phyloP scores from a whole-genome alignment of 2,113 vertebrate species.

The Shinisaurus crocodilurus region DNA sequence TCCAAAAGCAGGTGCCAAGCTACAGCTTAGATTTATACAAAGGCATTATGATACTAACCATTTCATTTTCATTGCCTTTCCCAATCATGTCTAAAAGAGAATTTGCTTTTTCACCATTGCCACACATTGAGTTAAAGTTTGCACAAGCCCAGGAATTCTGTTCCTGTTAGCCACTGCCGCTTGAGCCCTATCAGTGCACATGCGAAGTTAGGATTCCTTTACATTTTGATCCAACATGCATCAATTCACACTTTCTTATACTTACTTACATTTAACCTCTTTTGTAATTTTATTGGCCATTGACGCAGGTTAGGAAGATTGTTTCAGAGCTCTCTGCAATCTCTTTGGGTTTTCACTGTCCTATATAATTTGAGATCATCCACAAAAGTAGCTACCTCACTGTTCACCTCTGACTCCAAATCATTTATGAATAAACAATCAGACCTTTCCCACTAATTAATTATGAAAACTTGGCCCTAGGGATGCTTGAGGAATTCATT shows the following conservation, averaged over 20 bases:
- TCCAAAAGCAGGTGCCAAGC: neutral
- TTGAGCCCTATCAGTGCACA: neutral
- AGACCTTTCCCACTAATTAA: too few species aligned
- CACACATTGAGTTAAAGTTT: neutral
- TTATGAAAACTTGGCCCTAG: too few species aligned
- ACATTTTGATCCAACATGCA: neutral
- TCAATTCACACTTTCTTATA: neutral
- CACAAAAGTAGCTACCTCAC: neutral
- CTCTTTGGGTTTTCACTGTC: neutral
- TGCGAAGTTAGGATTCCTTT: neutral
- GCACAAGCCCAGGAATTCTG: neutral
- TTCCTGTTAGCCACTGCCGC: neutral
- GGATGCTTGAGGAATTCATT: too few species aligned
- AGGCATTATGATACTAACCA: neutral
- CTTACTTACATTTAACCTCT: neutral
- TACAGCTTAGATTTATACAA: neutral
- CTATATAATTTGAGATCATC: neutral
- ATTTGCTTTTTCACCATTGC: neutral
- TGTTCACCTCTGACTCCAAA: neutral
- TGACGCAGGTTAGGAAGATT: neutral
- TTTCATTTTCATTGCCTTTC: neutral
- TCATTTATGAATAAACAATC: too few species aligned
- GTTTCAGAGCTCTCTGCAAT: too few species aligned
- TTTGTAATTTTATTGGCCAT: neutral
- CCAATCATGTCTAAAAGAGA: neutral